Evolutionary conservation across 2,888 invertebrate species (phyloP), one percentile per base, ranked within the genome.

Genomic region (Nemoura dubitans): DNA sequence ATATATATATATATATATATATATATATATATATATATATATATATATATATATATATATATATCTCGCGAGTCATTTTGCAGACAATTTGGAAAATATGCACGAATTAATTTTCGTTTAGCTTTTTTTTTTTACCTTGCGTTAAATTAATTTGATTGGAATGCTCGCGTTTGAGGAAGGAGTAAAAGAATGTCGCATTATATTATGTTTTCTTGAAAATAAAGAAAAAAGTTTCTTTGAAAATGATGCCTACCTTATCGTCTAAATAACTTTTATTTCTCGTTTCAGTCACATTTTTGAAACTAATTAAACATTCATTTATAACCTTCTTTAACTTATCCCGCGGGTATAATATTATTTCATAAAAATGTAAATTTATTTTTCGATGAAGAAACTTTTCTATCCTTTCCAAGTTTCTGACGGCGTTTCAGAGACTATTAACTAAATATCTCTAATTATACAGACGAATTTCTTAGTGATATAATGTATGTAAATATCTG

Each of bases 221-320:
- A 21, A 21, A 59, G 59, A 59, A 59, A n/a, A 59, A 59, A 59
- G 59, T 59, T 36, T 59, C 59, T 59, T 59, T 21, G 59, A 21
- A 21, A 59, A 59, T 36, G 36, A 59, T 16, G 21, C 59, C 16
- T 59, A 1, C 36, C 36, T 36, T 36, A 6, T 36, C 10, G 10
- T 36, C 3, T 10, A 36, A 36, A 36, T 36, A 36, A 36, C 59
- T 59, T 21, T 16, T 59, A 59, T 59, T 59, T 59, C 59, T 59
- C 59, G 3, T 36, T 36, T 21, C 59, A 59, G 59, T 59, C 59
- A 21, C 59, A 59, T 59, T 59, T 59, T 59, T 59, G 10, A 10
- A 59, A 59, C 59, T 59, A 59, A 59, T 59, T 59, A 59, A 59
- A 59, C 59, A 59, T 59, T 59, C 59, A 59, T 59, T 59, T 59